Evolutionary conservation across 2,888 invertebrate species (phyloP).

Genomic region (Allophyes oxyacanthae): DNA sequence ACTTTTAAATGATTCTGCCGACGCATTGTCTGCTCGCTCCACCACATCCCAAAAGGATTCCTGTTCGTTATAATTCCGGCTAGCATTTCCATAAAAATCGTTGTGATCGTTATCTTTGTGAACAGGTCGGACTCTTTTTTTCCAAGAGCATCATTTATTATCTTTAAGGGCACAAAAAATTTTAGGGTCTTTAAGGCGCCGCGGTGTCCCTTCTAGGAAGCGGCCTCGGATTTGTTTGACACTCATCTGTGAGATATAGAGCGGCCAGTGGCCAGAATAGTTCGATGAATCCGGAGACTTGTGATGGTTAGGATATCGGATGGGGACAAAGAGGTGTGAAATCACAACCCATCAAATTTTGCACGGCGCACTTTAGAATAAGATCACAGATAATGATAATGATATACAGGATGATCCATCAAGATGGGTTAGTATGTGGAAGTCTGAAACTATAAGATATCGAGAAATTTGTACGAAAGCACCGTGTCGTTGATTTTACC

Average conservation of each 20-base stretch:
- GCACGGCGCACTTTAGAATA: conserved; percentile 51
- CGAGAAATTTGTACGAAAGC: too few species aligned
- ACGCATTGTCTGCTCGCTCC: conserved; percentile 87
- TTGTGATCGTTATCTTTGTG: conserved; percentile 86
- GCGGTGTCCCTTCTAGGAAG: conserved; percentile 87
- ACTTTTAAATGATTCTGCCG: conserved; percentile 72
- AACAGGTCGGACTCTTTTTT: conserved; percentile 88
- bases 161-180: conserved; percentile 85
- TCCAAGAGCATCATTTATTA: conserved; percentile 87
- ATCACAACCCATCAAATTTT: conserved; percentile 71
- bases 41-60: conserved; percentile 86
- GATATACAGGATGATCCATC: conserved; percentile 35
- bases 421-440: too few species aligned
- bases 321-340: conserved; percentile 81
- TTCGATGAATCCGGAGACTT: conserved; percentile 76
- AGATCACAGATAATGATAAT: conserved; percentile 63
- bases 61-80: conserved; percentile 87
- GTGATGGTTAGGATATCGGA: conserved; percentile 61
- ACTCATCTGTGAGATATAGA: conserved; percentile 85
- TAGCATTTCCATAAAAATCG: conserved; percentile 88
- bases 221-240: conserved; percentile 85
- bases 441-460: too few species aligned
- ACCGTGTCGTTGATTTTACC: too few species aligned
- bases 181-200: conserved; percentile 85
- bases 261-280: conserved; percentile 75